Evolutionary conservation across 2,113 vertebrate genomes (phyloP), one percentile per base, ranked within the genome.

Genomic region (Petrocephalus zakoni): DNA sequence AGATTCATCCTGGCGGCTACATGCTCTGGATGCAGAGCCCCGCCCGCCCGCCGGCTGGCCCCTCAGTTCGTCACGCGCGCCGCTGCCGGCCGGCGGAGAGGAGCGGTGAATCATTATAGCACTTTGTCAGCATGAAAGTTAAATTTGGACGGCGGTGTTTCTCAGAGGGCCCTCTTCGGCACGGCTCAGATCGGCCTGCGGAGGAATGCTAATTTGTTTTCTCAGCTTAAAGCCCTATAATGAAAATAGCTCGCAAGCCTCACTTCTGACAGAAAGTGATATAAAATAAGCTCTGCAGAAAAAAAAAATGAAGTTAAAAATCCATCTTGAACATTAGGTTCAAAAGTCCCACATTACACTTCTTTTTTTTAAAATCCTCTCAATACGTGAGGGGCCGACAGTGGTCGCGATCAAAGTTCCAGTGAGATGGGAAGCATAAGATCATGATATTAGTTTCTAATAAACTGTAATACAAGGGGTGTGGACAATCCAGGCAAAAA

Each of bases 1-100:
- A 97, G 96, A 97, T 97, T 94, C 94, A 97, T 96, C 93, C 94
- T 34, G 13, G 22, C 49, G 91, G 90, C 92, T 94, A 92, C 91
- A 94, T 94, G 93, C 91, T 92, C 94, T 94, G 95, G 95, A 95
- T 95, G 91, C 91, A 92, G 90, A 94, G 95, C 91, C 91, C 91
- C n/a, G n/a, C n/a, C 5, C 72, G 34, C 72, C 34, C 34, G 72
- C 89, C n/a, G 89, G 93, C 95, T 95, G 95, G 90, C 92, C 93
- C 94, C 89, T 89, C 90, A 88, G 47, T 92, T 93, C 90, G 42
- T 93, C 91, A 89, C 89, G 87, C 87, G 84, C 25, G 42, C 90
- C 92, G 91, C 90, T 90, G 89, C 51, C 37, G 75, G 86, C 85
- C 1, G 87, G 46, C 88, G 68, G 75, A 64, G 56, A 25, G 2